Percentiles rank a stretch among this genome's conserved stretches.
Evolutionary conservation across 1,140 invertebrate genomes (phyloP).

Genomic region (Batillaria attramentaria): DNA sequence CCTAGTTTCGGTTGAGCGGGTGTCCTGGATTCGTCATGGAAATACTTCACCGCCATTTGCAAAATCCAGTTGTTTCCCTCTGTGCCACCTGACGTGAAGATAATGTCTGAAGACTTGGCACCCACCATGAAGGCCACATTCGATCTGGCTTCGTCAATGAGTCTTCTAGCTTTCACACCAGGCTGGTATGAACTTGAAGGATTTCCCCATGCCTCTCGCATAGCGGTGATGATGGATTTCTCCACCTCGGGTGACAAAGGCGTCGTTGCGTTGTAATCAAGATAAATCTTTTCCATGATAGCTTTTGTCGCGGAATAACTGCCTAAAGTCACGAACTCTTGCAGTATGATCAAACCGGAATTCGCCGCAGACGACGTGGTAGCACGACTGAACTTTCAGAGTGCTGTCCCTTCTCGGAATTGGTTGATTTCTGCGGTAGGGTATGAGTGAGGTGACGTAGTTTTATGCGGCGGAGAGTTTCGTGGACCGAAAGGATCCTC

Average conservation of each 20-base stretch:
- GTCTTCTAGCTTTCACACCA: conserved; percentile 67
- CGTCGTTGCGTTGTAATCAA: conserved; percentile 78
- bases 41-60: conserved; percentile 69
- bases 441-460: no score
- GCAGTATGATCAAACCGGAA: no score
- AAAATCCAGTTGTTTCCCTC: conserved; percentile 77
- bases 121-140: conserved; percentile 74
- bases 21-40: no score
- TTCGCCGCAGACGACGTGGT: no score
- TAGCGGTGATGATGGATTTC: conserved; percentile 66
- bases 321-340: no score
- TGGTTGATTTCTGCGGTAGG: no score
- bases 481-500: no score
- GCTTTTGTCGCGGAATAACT: no score
- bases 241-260: conserved; percentile 74
- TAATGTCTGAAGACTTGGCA: conserved; percentile 71
- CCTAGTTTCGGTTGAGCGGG: no score
- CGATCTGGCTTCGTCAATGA: conserved; percentile 71
- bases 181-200: conserved; percentile 74
- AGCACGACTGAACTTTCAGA: no score
- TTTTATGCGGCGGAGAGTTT: no score
- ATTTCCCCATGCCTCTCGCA: conserved; percentile 75
- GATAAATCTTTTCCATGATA: conserved; percentile 70
- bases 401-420: no score
- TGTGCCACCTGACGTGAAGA: conserved; percentile 79